These are phyloP conservation scores for Rhopalosiphum padi DNA, from an alignment of 1,140 invertebrate species.

Conservation along the genomic window DNA sequence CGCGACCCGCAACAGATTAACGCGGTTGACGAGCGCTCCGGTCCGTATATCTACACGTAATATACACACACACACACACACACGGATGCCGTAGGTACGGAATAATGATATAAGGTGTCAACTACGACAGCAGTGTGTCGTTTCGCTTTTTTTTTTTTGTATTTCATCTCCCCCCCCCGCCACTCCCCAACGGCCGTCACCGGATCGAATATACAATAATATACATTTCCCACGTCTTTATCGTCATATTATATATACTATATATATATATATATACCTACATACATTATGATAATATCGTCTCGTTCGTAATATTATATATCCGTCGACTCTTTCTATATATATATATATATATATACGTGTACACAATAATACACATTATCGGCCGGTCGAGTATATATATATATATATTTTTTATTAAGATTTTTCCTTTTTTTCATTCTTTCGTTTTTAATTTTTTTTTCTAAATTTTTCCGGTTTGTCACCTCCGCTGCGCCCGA, in stretches of 20 bases:
- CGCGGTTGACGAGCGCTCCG: conserved; percentile 20
- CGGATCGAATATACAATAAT: neutral
- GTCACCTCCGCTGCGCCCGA: neutral
- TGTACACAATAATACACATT: neutral
- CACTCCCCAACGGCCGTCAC: no score
- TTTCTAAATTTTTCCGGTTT: neutral
- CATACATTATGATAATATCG: conserved; percentile 1
- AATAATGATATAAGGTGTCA: conserved; percentile 41
- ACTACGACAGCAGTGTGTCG: conserved; percentile 1
- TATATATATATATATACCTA: neutral
- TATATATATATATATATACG: no score
- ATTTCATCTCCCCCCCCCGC: neutral
- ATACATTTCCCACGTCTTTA: conserved; percentile 1
- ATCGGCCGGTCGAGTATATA: neutral
- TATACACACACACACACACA: neutral
- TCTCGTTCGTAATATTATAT: conserved; percentile 11
- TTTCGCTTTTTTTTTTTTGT: conserved; percentile 8
- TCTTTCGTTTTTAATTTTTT: neutral
- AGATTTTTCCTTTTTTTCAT: neutral
- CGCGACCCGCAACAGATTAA: conserved; percentile 27
- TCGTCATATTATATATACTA: neutral
- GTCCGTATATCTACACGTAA: neutral
- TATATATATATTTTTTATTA: neutral
- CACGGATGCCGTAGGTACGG: neutral
- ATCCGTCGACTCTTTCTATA: neutral